These are phyloP conservation scores for Lophius americanus DNA, from an alignment of 2,797 vertebrate species.

Conservation along the genomic window DNA sequence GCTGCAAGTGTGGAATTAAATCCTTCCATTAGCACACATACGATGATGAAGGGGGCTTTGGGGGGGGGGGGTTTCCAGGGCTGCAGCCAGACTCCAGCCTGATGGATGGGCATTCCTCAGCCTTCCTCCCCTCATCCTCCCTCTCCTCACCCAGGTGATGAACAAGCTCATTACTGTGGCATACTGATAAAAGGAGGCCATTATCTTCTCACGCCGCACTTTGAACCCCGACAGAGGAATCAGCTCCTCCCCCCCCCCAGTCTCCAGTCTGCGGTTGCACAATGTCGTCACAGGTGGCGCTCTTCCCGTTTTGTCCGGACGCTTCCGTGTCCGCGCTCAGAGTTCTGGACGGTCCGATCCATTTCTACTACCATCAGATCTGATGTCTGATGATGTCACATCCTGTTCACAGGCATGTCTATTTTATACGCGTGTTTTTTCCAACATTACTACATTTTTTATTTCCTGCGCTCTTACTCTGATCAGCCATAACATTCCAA, in stretches of 20 bases:
- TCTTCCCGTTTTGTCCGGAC: slow-evolving; percentile 20
- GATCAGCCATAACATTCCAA: too few relatives aligned
- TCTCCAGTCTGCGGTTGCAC: slow-evolving; percentile 50
- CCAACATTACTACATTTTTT: too few relatives aligned
- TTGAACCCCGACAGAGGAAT: slow-evolving; percentile 70
- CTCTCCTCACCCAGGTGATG: slow-evolving; percentile 58
- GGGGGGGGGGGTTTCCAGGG: slow-evolving; percentile 45
- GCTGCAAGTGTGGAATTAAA: not conserved
- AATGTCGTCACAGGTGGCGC: slow-evolving; percentile 45
- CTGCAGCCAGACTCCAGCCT: slow-evolving; percentile 49
- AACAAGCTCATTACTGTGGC: slow-evolving; percentile 72
- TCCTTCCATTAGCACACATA: slow-evolving; percentile 13
- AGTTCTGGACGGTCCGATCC: too few relatives aligned
- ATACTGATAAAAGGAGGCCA: slow-evolving; percentile 69
- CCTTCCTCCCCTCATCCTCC: slow-evolving; percentile 22
- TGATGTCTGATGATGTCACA: too few relatives aligned
- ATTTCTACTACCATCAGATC: too few relatives aligned
- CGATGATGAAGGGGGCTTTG: slow-evolving; percentile 66
- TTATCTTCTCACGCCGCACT: slow-evolving; percentile 64
- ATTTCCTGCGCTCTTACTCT: too few relatives aligned
- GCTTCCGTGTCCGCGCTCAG: too few relatives aligned
- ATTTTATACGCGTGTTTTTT: too few relatives aligned
- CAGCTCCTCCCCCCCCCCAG: slow-evolving; percentile 38
- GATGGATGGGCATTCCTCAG: slow-evolving; percentile 73
- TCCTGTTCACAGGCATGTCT: too few relatives aligned